Evolutionary conservation across 2,888 invertebrate species (phyloP), one percentile per base, ranked within the genome.

Genomic region (Coenonympha glycerion): DNA sequence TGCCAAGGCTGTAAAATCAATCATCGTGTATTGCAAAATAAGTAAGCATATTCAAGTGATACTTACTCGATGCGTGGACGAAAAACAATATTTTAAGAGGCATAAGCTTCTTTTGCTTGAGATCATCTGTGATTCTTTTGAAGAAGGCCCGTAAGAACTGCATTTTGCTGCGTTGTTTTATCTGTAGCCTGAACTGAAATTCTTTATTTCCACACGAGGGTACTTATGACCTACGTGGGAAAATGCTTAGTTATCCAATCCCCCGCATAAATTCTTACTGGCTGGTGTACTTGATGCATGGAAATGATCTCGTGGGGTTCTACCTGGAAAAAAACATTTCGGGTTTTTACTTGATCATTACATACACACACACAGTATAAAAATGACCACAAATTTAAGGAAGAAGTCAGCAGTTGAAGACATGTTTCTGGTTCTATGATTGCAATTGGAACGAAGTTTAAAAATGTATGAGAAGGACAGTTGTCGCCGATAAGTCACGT

Each of bases 61-160:
- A 90, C 92, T 91, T 84, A 93, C 93, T 93, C 13, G 93, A 93
- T 34, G 92, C 91, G 78, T 93, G 92, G 50, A 93, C 92, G 71
- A 94, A 93, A 75, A 93, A 93, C 59, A 93, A 86, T 61, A 93
- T 81, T 75, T 94, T 94, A 52, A 93, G 74, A 1, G 93, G 92
- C 59, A 93, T 82, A 31, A 93, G 82, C 71, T 93, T 90, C 73
- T 91, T 92, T 69, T 91, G 91, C 65, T 88, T 89, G 64, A 93
- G 89, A 76, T 93, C 93, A 65, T 92, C 90, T 55, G 88, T 79
- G 68, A 93, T 91, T 67, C 92, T 81, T 64, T 89, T 86, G 69
- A 90, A 91, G 69, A 92, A 92, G 54, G 89, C 86, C 56, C 89
- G 89, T 61, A 91, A 57, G 65, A 90, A 88, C 77, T 88, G 88